phyloP scores from a whole-genome alignment of 2,797 vertebrate species.

The Eleutherodactylus coqui region DNA sequence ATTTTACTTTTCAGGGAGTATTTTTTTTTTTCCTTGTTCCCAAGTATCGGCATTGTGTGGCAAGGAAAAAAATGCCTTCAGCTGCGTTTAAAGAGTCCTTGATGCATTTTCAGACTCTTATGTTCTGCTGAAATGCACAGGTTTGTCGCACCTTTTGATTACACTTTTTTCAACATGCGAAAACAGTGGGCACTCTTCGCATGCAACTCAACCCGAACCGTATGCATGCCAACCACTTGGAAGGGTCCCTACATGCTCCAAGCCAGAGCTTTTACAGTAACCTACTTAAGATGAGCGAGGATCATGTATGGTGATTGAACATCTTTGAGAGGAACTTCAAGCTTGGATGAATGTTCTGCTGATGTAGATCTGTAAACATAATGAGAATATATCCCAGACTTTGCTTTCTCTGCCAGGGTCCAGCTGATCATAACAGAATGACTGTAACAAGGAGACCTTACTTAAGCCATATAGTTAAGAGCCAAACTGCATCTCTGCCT shows the following conservation, averaged over 20 bases:
- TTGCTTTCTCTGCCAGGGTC: slow-evolving; percentile 4
- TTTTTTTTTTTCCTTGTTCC: slow-evolving; percentile 36
- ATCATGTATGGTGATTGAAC: background rate
- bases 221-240: background rate
- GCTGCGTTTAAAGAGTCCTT: background rate
- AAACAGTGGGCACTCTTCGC: background rate
- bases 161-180: background rate
- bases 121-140: slow-evolving; percentile 1
- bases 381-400: background rate
- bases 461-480: slow-evolving; percentile 57
- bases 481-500: slow-evolving; percentile 46
- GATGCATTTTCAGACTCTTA: slow-evolving; percentile 24
- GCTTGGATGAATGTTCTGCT: background rate
- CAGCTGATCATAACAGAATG: background rate
- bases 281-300: background rate
- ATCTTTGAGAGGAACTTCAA: background rate
- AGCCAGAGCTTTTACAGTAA: background rate
- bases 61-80: slow-evolving; percentile 32
- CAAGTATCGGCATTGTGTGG: slow-evolving; percentile 1
- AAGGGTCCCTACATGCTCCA: background rate
- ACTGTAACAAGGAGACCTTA: slow-evolving; percentile 30
- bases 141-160: slow-evolving; percentile 18
- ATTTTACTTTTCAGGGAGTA: slow-evolving; percentile 43
- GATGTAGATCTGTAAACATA: background rate
- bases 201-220: background rate